Evolutionary conservation across 2,888 invertebrate species (phyloP).

Genomic region (Stegana nigrithorax): DNA sequence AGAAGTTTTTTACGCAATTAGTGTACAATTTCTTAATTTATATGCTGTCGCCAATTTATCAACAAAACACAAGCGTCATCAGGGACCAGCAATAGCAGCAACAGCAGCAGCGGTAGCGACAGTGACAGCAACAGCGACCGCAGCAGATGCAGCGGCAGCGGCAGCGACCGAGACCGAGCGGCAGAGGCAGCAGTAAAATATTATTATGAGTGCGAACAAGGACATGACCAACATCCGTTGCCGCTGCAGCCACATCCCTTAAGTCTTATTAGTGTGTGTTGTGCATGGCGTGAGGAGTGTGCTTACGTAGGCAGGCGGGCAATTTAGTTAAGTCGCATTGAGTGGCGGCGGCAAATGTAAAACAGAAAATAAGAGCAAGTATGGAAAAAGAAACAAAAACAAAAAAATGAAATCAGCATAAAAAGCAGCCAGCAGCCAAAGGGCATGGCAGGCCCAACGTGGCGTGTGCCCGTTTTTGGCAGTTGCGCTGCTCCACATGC

Average conservation of each 20-base stretch:
- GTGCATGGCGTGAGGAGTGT: too few relatives aligned
- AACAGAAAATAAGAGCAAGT: too few relatives aligned
- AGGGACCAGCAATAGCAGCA: conserved; percentile 18
- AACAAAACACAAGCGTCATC: conserved; percentile 31
- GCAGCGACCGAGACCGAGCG: not conserved
- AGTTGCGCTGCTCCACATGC: not conserved
- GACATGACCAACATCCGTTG: conserved; percentile 12
- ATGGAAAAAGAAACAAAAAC: not conserved
- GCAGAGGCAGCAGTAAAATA: not conserved
- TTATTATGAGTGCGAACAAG: conserved; percentile 5
- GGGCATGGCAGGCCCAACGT: too few relatives aligned
- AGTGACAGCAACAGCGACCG: not conserved
- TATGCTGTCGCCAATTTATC: conserved; percentile 65
- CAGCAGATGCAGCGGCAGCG: not conserved
- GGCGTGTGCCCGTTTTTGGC: too few relatives aligned
- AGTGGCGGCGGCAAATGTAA: too few relatives aligned
- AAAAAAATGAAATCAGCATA: too few relatives aligned
- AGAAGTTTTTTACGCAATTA: conserved; percentile 58
- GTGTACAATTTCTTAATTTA: conserved; percentile 66
- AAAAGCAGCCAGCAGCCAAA: too few relatives aligned
- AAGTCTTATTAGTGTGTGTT: conserved; percentile 19
- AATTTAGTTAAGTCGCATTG: not conserved
- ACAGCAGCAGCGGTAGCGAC: conserved; percentile 3
- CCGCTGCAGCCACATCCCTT: conserved; percentile 6
- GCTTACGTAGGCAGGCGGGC: not conserved